These are phyloP conservation scores for Mus spicilegus DNA, from an alignment of 2,113 vertebrate species.

Conservation along the genomic window DNA sequence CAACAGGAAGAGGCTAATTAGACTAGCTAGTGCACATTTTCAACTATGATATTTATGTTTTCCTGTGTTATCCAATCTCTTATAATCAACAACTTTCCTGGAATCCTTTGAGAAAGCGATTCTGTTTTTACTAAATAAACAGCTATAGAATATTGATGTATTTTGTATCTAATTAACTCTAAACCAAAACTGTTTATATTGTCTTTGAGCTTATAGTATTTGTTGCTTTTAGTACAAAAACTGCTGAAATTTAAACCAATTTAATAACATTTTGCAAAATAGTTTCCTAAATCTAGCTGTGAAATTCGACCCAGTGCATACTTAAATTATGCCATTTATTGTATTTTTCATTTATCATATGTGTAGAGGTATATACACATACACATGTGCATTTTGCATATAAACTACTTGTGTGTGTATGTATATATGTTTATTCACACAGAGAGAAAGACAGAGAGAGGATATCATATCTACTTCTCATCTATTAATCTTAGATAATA, in stretches of 20 bases:
- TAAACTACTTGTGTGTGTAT: not conserved
- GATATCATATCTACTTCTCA: not conserved
- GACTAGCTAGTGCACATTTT: not conserved
- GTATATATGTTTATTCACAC: not conserved
- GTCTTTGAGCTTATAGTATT: not conserved
- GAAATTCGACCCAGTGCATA: not conserved
- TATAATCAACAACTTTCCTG: not conserved
- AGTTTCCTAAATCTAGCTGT: not conserved
- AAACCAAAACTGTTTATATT: not conserved
- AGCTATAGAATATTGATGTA: not conserved
- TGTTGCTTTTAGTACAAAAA: constrained; percentile 16
- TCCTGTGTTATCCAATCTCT: constrained; percentile 30
- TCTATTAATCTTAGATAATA: not conserved
- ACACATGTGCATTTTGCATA: not conserved
- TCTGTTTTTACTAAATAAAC: not conserved
- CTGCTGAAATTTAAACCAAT: constrained; percentile 15
- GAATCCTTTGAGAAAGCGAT: constrained; percentile 7
- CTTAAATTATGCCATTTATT: not conserved
- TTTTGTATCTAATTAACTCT: not conserved
- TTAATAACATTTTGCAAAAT: constrained; percentile 39
- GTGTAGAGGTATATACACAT: not conserved
- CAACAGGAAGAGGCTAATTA: not conserved
- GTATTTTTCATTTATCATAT: not conserved
- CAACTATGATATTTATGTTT: constrained; percentile 12
- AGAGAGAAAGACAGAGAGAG: not conserved